Conservation (phyloP, 2,888 invertebrate species). For the Drosophila falleni region DNA sequence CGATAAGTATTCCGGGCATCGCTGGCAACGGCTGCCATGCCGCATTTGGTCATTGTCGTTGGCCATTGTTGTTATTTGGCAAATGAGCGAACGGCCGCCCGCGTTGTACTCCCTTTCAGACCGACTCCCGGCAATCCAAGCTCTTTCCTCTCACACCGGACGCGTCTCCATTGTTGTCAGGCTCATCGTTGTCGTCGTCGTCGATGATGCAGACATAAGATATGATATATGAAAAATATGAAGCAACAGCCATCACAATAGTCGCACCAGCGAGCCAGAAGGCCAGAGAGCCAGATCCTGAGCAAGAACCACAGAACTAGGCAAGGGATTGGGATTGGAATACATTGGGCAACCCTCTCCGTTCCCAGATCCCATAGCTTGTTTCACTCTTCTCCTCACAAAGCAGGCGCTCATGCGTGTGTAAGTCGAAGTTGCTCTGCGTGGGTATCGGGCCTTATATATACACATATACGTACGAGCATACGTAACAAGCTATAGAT, state of each 20-base stretch:
- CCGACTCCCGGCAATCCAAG: background rate
- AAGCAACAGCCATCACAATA: conserved; percentile 76
- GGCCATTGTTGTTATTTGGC: conserved; percentile 75
- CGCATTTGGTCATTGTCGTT: conserved; percentile 51
- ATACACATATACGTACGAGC: background rate
- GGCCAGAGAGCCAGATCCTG: background rate
- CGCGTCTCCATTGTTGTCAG: conserved; percentile 67
- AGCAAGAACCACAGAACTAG: conserved; percentile 1
- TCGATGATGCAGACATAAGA: conserved; percentile 79
- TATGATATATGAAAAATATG: conserved; percentile 81
- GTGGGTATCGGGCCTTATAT: conserved; percentile 46
- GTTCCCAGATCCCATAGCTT: background rate
- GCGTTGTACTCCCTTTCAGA: background rate
- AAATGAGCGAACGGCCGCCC: conserved; percentile 63
- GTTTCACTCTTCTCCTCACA: conserved; percentile 19
- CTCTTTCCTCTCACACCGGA: conserved; percentile 1
- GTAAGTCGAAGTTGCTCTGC: conserved; percentile 41
- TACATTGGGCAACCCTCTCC: conserved; percentile 26
- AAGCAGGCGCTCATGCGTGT: conserved; percentile 67
- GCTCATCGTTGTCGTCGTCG: conserved; percentile 43
- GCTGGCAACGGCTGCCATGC: background rate
- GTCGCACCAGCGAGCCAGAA: conserved; percentile 36
- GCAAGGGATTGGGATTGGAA: conserved; percentile 54
- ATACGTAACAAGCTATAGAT: conserved; percentile 37
- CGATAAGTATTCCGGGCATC: conserved; percentile 47